Conservation (phyloP, 2,888 invertebrate genomes). For the Scaptomyza caliginosa region DNA sequence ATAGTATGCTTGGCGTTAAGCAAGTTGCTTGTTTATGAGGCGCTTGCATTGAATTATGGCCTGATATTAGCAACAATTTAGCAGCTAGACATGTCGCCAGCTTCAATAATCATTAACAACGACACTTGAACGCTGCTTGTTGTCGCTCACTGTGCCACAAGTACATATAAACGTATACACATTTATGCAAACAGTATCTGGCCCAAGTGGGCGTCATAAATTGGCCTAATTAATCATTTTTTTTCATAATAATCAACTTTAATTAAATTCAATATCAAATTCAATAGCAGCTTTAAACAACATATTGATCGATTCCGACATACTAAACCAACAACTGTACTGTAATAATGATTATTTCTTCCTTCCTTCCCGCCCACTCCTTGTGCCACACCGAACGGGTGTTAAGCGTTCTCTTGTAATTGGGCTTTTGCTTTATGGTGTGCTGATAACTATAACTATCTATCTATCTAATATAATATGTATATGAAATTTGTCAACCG, state of each 20-base stretch:
- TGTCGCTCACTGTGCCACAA: conserved; percentile 18
- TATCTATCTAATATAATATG: conserved; percentile 14
- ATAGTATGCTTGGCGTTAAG: conserved; percentile 46
- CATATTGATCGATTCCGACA: conserved; percentile 32
- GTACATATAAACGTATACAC: conserved; percentile 7
- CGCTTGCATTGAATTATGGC: conserved; percentile 72
- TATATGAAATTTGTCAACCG: conserved; percentile 20
- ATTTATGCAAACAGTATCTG: not conserved
- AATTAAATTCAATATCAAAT: conserved; percentile 74
- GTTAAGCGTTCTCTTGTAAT: conserved; percentile 56
- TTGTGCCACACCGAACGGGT: conserved; percentile 8
- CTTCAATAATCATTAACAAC: conserved; percentile 67
- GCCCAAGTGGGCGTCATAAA: conserved; percentile 67
- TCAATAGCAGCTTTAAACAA: conserved; percentile 16
- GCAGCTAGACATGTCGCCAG: conserved; percentile 68
- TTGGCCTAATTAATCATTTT: conserved; percentile 78
- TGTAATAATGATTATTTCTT: conserved; percentile 19
- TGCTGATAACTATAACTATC: conserved; percentile 37
- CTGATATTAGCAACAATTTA: conserved; percentile 68
- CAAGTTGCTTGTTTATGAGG: conserved; percentile 77
- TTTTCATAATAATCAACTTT: conserved; percentile 73
- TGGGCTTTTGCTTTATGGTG: conserved; percentile 33
- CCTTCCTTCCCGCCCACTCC: not conserved
- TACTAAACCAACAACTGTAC: not conserved
- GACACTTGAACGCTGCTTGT: conserved; percentile 59